Evolutionary conservation across 2,797 vertebrate genomes (phyloP), one percentile per base, ranked within the genome.

Genomic region (Sebastes steindachneri): DNA sequence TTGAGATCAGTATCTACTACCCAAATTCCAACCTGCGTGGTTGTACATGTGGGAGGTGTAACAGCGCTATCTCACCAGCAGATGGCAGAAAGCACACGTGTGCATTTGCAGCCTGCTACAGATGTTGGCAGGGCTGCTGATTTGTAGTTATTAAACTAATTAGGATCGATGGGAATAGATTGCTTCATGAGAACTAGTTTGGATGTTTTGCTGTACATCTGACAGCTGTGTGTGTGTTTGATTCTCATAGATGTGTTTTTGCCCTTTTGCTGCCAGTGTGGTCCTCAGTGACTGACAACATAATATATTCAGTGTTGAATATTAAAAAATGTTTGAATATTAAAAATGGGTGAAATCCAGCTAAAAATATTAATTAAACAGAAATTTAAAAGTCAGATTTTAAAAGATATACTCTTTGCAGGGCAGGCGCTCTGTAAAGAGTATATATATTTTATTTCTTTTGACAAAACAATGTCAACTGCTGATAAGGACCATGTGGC

Each of bases 31-130:
- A 57, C 41, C 23, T 23, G 25, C 28, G 33, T n/a, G 26, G 3
- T 9, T 6, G 9, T 9, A 6, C 59, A 53, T 10, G 41, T 26
- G 14, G 48, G 2, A 1, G 5, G 19, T 85, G 90, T 89, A 77
- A 87, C 28, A 11, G 53, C 10, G 0, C 0, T 0, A 4, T 71
- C 5, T 66, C 10, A 59, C 94, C 95, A 95, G 86, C 92, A 96
- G 95, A 87, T 94, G 95, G 93, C 92, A 92, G 89, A 41, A 90
- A 87, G 75, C 7, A 80, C 92, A 86, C 82, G 54, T 21, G 25
- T 25, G 29, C 28, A 21, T 17, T 29, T 66, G 48, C 48, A 17
- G 28, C 11, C 59, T 45, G 21, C 8, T 55, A 9, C 77, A 86
- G 72, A 88, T 85, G 68, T 77, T 72, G 71, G 29, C 54, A 48